Conservation (phyloP, 2,113 vertebrate genomes). For the Cyphomyrus plagiostoma region DNA sequence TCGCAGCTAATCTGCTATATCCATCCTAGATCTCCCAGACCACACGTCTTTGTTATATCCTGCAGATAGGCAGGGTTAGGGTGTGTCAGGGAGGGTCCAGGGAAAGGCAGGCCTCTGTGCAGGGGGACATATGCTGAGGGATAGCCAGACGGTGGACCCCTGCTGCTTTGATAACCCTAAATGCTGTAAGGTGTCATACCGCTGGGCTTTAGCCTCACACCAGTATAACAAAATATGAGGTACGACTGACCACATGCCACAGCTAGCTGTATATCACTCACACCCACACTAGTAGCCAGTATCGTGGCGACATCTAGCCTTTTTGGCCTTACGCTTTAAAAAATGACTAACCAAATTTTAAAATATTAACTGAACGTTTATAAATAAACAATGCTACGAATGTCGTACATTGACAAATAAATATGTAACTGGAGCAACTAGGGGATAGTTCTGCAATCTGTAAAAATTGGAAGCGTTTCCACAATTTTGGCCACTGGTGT, state of each 20-base stretch:
- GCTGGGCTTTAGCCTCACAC: neutral
- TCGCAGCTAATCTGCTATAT: neutral
- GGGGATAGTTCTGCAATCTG: neutral
- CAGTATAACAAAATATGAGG: constrained; percentile 10
- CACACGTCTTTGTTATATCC: neutral
- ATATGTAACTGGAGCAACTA: neutral
- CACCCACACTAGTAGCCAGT: neutral
- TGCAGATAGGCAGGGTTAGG: neutral
- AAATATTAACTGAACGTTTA: neutral
- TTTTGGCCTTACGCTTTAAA: neutral
- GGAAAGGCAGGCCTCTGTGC: constrained; percentile 1
- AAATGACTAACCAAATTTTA: neutral
- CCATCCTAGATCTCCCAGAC: neutral
- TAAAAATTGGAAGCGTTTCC: neutral
- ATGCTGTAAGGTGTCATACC: neutral
- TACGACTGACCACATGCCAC: neutral
- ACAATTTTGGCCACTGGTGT: neutral
- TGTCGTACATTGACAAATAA: neutral
- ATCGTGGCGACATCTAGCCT: neutral
- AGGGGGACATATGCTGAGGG: constrained; percentile 6
- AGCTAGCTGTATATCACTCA: neutral
- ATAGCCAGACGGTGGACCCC: neutral
- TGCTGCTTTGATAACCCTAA: constrained; percentile 3
- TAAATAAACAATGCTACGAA: neutral
- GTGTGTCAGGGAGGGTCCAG: neutral